Conservation (phyloP, 2,797 vertebrate genomes). For the Bryconaethiops microstoma region DNA sequence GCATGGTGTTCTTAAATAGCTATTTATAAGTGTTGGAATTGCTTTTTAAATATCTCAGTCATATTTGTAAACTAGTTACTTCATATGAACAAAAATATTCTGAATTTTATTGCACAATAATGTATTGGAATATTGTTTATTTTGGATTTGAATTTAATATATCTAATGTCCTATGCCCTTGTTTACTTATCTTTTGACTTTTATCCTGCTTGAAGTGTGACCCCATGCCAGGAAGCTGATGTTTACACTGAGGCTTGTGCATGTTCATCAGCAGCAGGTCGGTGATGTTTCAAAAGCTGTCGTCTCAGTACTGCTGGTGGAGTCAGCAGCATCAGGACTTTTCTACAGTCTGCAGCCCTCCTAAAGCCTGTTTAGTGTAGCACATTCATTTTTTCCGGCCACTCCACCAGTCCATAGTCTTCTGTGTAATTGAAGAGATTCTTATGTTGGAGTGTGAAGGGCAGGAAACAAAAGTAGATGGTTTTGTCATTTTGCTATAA, state of each 20-base stretch:
- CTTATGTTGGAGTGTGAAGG: constrained; percentile 57
- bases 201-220: no score
- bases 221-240: neutral
- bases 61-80: no score
- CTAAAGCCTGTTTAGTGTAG: constrained; percentile 58
- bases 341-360: constrained; percentile 44
- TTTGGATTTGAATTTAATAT: no score
- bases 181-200: no score
- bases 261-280: constrained; percentile 20
- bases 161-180: no score
- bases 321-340: constrained; percentile 33
- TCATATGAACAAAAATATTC: no score
- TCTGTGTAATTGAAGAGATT: constrained; percentile 57
- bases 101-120: no score
- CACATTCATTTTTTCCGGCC: constrained; percentile 46
- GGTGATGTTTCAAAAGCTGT: constrained; percentile 19
- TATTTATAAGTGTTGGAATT: no score
- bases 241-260: neutral
- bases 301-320: constrained; percentile 28
- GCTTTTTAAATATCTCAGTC: no score
- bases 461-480: constrained; percentile 51
- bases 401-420: constrained; percentile 47
- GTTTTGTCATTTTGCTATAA: constrained; percentile 33
- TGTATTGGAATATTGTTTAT: no score
- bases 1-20: no score